Conservation (phyloP, 2,888 invertebrate species). For the Diplolepis rosae region DNA sequence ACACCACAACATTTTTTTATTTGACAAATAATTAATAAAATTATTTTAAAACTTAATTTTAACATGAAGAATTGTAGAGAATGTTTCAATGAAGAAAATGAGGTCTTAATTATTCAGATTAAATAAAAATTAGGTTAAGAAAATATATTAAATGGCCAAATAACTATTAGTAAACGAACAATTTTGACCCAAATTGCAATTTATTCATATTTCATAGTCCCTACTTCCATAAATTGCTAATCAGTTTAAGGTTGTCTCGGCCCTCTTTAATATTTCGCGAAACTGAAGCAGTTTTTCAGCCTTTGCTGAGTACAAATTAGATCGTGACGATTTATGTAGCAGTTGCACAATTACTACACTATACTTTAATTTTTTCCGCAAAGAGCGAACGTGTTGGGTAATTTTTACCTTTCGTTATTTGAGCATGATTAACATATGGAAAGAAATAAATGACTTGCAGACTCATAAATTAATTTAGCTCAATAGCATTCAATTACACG, state of each 20-base stretch:
- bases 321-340: neutral
- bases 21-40: too few relatives aligned
- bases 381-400: neutral
- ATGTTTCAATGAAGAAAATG: too few relatives aligned
- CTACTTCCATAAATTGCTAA: too few relatives aligned
- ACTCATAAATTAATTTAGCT: slow-evolving; percentile 26
- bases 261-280: neutral
- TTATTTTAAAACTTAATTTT: too few relatives aligned
- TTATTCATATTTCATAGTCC: too few relatives aligned
- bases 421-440: slow-evolving; percentile 11
- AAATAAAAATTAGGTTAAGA: too few relatives aligned
- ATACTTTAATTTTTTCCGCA: neutral
- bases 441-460: slow-evolving; percentile 19
- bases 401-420: neutral
- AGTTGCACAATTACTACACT: neutral
- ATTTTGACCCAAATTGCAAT: too few relatives aligned
- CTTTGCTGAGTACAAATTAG: neutral
- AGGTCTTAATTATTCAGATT: too few relatives aligned
- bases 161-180: too few relatives aligned
- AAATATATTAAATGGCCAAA: too few relatives aligned
- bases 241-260: neutral
- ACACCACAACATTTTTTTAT: too few relatives aligned
- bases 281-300: neutral
- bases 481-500: slow-evolving; percentile 14
- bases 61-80: too few relatives aligned